These are phyloP conservation scores for Ornithorhynchus anatinus DNA, from an alignment of 2,113 vertebrate genomes.

Conservation along the genomic window DNA sequence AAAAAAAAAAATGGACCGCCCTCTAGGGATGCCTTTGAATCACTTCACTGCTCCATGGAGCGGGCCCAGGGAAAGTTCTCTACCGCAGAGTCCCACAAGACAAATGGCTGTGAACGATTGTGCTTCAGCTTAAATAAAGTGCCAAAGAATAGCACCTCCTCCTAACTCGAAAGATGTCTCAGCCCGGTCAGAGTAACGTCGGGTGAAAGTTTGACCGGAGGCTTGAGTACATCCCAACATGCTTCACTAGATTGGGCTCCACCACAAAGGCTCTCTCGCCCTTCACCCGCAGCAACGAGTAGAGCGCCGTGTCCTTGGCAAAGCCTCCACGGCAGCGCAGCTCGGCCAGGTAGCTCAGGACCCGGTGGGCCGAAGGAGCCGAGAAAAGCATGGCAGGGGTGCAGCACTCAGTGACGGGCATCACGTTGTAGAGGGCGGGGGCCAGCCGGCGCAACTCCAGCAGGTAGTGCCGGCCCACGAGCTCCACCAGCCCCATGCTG, in stretches of 20 bases:
- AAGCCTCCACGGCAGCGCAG: constrained; percentile 80
- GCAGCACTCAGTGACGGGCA: constrained; percentile 91
- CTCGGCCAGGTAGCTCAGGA: constrained; percentile 75
- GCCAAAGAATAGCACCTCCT: background rate
- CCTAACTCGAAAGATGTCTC: background rate
- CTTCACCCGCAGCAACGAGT: constrained; percentile 64
- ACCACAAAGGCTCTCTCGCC: constrained; percentile 83
- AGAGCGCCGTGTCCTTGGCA: constrained; percentile 91
- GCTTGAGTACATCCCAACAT: constrained; percentile 91
- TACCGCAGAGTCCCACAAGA: no score
- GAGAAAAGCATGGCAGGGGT: constrained; percentile 94
- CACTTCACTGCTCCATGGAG: no score
- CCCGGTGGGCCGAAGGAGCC: constrained; percentile 75
- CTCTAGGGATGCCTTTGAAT: no score
- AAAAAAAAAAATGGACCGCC: no score
- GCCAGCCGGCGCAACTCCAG: constrained; percentile 85
- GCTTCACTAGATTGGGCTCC: constrained; percentile 90
- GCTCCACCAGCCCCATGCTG: constrained; percentile 83
- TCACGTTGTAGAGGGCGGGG: constrained; percentile 84
- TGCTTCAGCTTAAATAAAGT: no score
- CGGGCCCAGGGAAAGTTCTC: no score
- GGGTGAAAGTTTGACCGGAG: constrained; percentile 75
- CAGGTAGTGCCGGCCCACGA: constrained; percentile 88
- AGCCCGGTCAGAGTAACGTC: constrained; percentile 70
- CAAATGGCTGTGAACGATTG: no score